phyloP scores from a whole-genome alignment of 2,888 invertebrate species.

The Tetranychus truncatus region DNA sequence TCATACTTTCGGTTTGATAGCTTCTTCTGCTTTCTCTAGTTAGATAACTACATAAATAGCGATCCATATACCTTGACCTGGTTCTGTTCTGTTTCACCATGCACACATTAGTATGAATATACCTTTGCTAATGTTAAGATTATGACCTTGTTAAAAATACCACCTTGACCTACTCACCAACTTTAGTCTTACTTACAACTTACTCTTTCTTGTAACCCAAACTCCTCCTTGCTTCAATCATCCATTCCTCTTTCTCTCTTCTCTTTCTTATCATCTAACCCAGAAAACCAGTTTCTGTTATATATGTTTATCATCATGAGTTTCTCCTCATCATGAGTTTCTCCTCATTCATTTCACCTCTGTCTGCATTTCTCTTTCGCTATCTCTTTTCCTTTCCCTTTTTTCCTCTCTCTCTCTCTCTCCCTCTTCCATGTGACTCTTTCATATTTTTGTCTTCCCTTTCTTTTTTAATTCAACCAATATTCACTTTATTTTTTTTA shows the following conservation, averaged over 20 bases:
- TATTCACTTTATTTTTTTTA: neutral
- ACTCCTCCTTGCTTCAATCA: slow-evolving; percentile 2
- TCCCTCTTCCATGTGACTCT: slow-evolving; percentile 5
- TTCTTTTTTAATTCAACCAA: too few relatives aligned
- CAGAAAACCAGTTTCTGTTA: neutral
- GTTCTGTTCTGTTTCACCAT: too few relatives aligned
- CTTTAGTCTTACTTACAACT: neutral
- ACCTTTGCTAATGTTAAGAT: too few relatives aligned
- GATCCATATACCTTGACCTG: neutral
- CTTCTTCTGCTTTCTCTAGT: neutral
- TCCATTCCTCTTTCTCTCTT: neutral
- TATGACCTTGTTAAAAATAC: too few relatives aligned
- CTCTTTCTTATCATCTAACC: slow-evolving; percentile 4
- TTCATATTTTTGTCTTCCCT: neutral
- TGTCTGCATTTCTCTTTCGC: slow-evolving; percentile 6
- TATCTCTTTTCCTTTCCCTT: neutral
- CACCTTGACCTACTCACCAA: neutral
- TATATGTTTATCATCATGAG: neutral
- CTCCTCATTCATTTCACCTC: neutral
- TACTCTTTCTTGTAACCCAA: neutral
- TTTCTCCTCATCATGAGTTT: neutral
- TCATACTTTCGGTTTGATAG: neutral
- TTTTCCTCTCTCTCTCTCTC: neutral
- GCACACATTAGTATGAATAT: too few relatives aligned
- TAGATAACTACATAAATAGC: neutral